Base-by-base conservation (phyloP, 2,888 invertebrate species). In the Labia minor region DNA sequence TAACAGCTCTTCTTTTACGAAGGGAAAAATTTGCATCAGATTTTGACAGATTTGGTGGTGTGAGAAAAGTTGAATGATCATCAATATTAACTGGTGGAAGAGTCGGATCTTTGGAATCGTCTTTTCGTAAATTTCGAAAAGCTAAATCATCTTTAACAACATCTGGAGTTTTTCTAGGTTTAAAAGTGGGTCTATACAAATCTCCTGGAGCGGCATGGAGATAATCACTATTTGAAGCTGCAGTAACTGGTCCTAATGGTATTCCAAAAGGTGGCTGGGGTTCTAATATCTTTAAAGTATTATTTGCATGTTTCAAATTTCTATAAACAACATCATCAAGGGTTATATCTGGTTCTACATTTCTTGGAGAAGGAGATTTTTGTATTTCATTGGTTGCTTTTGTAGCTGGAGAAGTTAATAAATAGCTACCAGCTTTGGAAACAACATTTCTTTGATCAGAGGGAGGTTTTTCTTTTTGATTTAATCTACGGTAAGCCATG, bases 231-330 rank as follows among this genome's bases (percentile, higher is more conserved):
- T 87, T 86, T 0, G 92, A 84, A 3, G 91, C 88, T 1, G 88
- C 86, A 0, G 89, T 84, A 19, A 92, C 86, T 11, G 92, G 92
- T 1, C 91, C 90, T 37, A 93, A 76, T 0, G 94, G 94, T 74
- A 95, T 94, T 19, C 94, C 94, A 76, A 95, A 95, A 1, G 90
- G 92, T 37, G 91, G 92, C 74, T 94, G 94, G 16, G 89, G 90
- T 66, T 93, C 92, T 1, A 85, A 74, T 4, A 88, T 83, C 76
- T 86, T 88, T 10, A 78, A 73, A 1, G 75, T 83, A 74, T 85
- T 86, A 72, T 92, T 92, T 10, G 88, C 86, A 75, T 88, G 85
- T 73, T 87, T 87, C 68, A 91, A 85, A 74, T 86, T 91, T 72
- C 93, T 83, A 75, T 87, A 92, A 33, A 90, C 87, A 10, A 93